A percentile compares a stretch with the other conserved stretches of the same genome.
phyloP scores from a whole-genome alignment of 2,113 vertebrate species.

The Petromus typicus region DNA sequence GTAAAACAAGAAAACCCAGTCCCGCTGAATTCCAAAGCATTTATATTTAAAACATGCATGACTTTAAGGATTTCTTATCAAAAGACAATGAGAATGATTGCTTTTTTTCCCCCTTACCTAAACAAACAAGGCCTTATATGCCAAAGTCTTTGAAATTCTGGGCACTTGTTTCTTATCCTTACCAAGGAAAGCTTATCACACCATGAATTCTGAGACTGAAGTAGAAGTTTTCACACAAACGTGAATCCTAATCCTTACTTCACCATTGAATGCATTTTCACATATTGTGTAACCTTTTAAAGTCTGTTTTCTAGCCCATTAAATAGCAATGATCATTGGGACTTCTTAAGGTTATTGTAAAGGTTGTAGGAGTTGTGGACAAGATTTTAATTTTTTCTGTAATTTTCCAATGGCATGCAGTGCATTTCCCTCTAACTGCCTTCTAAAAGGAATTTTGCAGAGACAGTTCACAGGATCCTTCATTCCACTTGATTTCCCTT shows the following conservation, averaged over 20 bases:
- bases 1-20: background rate
- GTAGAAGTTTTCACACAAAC: background rate
- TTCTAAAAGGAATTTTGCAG: background rate
- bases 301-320: background rate
- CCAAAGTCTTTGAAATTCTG: background rate
- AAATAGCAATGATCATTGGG: background rate
- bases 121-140: background rate
- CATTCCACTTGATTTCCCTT: background rate
- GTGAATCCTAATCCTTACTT: background rate
- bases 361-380: background rate
- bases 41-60: slow-evolving; percentile 30
- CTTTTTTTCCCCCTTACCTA: background rate
- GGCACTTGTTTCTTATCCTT: background rate
- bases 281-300: background rate
- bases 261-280: background rate
- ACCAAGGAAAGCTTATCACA: background rate
- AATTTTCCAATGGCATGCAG: background rate
- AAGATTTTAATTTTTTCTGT: background rate
- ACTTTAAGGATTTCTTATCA: slow-evolving; percentile 26
- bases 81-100: slow-evolving; percentile 34
- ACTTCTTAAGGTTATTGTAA: background rate
- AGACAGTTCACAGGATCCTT: background rate
- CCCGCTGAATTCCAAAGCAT: slow-evolving; percentile 38
- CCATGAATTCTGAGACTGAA: background rate
- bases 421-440: background rate